Base-by-base conservation (phyloP, 2,888 invertebrate genomes). In the Zaprionus obscuricornis region DNA sequence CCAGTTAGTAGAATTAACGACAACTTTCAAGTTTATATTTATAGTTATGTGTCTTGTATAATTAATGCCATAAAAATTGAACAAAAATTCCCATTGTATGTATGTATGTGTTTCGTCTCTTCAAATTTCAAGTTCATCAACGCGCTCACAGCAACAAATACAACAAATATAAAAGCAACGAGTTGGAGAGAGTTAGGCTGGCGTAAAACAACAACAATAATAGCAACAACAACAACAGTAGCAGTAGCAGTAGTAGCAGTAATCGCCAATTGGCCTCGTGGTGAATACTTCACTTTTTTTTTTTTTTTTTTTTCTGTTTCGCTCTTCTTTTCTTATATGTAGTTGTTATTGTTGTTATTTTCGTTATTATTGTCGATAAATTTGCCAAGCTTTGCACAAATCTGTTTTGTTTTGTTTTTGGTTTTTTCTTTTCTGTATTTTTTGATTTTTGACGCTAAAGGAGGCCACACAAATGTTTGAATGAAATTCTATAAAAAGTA, bases 81-180 rank as follows among this genome's bases (percentile, higher is more conserved):
- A n/a, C n/a, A n/a, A n/a, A n/a, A n/a, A n/a, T n/a, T n/a, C n/a
- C n/a, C n/a, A n/a, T n/a, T n/a, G n/a, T n/a, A n/a, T n/a, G n/a
- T n/a, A n/a, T n/a, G n/a, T n/a, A n/a, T n/a, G n/a, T n/a, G n/a
- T n/a, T n/a, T n/a, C n/a, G n/a, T n/a, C 69, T 73, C 78, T 70
- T 83, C 68, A 78, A 81, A 84, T 74, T 85, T 85, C 84, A 85
- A 85, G 84, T 85, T 86, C 86, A 85, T 51, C 60, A 70, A 68
- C 70, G n/a, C 58, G 57, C 52, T 33, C 33, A 45, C 29, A 58
- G 39, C 39, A 65, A 39, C 36, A 63, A 72, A 29, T 60, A 36
- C 45, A 55, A 45, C 39, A 54, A 56, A 22, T 39, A 45, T 34
- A 22, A 8, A 36, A 34, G 17, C 5, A 14, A 17, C 17, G 13